Evolutionary conservation across 1,140 invertebrate species (phyloP).

Genomic region (Sycophaga agraensis): DNA sequence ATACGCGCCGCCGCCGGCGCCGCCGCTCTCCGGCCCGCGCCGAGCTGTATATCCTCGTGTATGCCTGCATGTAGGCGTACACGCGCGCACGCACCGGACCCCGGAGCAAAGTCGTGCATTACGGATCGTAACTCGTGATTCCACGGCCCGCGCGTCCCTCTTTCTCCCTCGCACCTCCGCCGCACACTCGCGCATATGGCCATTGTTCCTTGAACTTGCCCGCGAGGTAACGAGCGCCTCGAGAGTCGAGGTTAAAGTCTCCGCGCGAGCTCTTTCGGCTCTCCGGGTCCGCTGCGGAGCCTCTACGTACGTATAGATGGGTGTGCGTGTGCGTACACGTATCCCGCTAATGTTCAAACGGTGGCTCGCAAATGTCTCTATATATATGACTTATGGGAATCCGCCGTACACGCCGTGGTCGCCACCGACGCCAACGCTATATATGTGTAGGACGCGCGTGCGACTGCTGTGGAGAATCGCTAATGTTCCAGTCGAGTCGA

Average conservation of each 20-base stretch:
- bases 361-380: too few species aligned
- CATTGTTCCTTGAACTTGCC: slow-evolving; percentile 29
- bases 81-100: too few species aligned
- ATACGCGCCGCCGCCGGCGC: too few species aligned
- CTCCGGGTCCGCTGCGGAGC: too few species aligned
- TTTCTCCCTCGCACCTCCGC: not conserved
- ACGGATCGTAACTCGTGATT: slow-evolving; percentile 26
- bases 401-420: too few species aligned
- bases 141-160: not conserved
- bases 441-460: too few species aligned
- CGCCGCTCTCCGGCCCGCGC: too few species aligned
- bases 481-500: slow-evolving; percentile 7
- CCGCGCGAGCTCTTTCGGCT: too few species aligned
- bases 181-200: not conserved
- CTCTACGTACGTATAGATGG: too few species aligned
- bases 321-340: not conserved
- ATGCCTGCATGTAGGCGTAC: not conserved
- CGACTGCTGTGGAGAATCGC: not conserved
- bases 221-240: not conserved
- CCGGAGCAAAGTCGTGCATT: slow-evolving; percentile 21
- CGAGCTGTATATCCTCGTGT: not conserved
- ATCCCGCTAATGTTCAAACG: not conserved
- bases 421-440: too few species aligned
- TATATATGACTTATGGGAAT: too few species aligned
- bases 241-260: too few species aligned